Evolutionary conservation across 2,888 invertebrate genomes (phyloP).

Genomic region (Campoplex nolae): DNA sequence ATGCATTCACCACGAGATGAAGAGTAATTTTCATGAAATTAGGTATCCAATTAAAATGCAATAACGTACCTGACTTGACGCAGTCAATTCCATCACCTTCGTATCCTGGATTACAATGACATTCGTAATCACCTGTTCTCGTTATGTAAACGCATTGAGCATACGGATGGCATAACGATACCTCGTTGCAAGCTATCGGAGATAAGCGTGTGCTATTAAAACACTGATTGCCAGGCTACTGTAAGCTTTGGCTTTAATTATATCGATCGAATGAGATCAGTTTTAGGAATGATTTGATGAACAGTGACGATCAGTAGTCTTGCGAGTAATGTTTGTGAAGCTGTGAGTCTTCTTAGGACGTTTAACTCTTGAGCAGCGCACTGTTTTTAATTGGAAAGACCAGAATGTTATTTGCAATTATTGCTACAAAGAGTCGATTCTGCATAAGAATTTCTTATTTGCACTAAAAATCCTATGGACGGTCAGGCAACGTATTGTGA

Average conservation of each 20-base stretch:
- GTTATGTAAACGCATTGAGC: conserved; percentile 90
- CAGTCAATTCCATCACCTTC: conserved; percentile 94
- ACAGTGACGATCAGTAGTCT: background rate
- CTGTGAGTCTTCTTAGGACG: no score
- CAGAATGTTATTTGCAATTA: no score
- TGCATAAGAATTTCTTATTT: no score
- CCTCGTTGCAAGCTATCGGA: conserved; percentile 90
- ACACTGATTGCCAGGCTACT: conserved; percentile 59
- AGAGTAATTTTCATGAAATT: background rate
- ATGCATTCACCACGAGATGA: conserved; percentile 38
- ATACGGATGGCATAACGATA: conserved; percentile 92
- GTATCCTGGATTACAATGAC: conserved; percentile 93
- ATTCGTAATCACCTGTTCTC: conserved; percentile 87
- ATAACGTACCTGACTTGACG: conserved; percentile 85
- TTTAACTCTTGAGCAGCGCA: no score
- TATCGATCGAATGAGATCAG: background rate
- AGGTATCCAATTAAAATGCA: background rate
- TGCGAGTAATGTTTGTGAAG: background rate
- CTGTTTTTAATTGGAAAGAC: no score
- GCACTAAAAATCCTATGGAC: no score
- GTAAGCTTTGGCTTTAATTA: conserved; percentile 30
- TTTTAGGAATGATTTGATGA: background rate
- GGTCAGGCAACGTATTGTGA: no score
- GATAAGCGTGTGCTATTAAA: conserved; percentile 77
- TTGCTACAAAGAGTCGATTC: no score